phyloP scores from a whole-genome alignment of 2,113 vertebrate species.

The Syngnathus floridae region DNA sequence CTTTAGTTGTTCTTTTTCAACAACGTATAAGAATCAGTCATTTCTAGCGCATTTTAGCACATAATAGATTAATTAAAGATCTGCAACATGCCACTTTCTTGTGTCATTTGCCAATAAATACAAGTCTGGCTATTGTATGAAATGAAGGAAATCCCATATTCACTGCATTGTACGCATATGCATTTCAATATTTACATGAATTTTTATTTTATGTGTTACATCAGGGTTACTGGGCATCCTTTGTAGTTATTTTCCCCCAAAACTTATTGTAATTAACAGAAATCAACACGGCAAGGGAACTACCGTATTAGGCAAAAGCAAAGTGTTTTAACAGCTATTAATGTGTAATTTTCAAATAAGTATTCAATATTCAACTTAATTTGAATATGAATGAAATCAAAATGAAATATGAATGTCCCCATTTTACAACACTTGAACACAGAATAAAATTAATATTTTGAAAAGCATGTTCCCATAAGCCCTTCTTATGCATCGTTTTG shows the following conservation, averaged over 20 bases:
- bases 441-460: background rate
- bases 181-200: background rate
- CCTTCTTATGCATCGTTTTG: slow-evolving; percentile 14
- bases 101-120: background rate
- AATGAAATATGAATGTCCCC: background rate
- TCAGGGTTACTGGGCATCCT: background rate
- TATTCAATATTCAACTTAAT: slow-evolving; percentile 11
- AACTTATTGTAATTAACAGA: background rate
- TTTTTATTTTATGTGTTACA: background rate
- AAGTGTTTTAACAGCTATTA: slow-evolving; percentile 7
- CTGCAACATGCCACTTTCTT: background rate
- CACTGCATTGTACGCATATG: background rate
- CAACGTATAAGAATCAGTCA: background rate
- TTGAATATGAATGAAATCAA: background rate
- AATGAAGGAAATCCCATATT: background rate
- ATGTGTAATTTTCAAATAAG: background rate
- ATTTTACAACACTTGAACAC: slow-evolving; percentile 1
- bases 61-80: background rate
- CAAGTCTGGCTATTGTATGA: background rate
- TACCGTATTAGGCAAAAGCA: background rate
- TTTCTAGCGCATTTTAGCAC: background rate
- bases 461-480: slow-evolving; percentile 5
- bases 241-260: background rate
- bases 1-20: background rate
- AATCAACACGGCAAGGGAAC: background rate